Base-by-base conservation (phyloP, 2,888 invertebrate genomes). In the Lasioglossum pauxillum region DNA sequence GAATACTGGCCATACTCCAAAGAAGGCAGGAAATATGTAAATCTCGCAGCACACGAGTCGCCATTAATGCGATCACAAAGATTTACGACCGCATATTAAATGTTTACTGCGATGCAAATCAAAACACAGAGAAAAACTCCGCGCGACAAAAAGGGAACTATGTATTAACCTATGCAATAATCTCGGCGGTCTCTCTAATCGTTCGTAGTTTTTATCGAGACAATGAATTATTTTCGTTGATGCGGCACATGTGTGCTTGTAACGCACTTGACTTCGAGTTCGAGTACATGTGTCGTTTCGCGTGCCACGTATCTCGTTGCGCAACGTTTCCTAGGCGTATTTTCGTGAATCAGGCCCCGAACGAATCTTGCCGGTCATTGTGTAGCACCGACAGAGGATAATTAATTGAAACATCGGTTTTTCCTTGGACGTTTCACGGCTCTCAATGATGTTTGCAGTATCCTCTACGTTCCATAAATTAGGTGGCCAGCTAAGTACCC, bases 381-480 rank as follows among this genome's bases (percentile, higher is more conserved):
- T 49, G 1, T 23, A 23, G 35, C 16, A 44, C 41, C 38, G 12
- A n/a, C 41, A n/a, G 0, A 19, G 5, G n/a, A 19, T 72, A 76
- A 83, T 64, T 23, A 75, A 75, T 23, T 41, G 31, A 44, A 53
- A 44, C 3, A 35, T 10, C 35, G 16, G 44, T 76, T 77, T 76
- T 77, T 35, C 5, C 12, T 8, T 38, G 27, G 31, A 60, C 57
- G 67, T 77, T 76, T 38, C 72, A 74, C 35, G 41, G 8, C 16
- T 27, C 16, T 31, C 19, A 19, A n/a, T 31, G 27, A 44, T 35
- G 67, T 78, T 80, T 75, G n/a, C 41, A 38, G 77, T 85, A 49
- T 83, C 27, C 46, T 53, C 46, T 49, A 75, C 44, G 64, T 67
- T 27, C 71, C 60, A n/a, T n/a, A 23, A 76, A 77, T 79, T 82